phyloP scores from a whole-genome alignment of 2,888 invertebrate species.

The Galerucella calmariensis region DNA sequence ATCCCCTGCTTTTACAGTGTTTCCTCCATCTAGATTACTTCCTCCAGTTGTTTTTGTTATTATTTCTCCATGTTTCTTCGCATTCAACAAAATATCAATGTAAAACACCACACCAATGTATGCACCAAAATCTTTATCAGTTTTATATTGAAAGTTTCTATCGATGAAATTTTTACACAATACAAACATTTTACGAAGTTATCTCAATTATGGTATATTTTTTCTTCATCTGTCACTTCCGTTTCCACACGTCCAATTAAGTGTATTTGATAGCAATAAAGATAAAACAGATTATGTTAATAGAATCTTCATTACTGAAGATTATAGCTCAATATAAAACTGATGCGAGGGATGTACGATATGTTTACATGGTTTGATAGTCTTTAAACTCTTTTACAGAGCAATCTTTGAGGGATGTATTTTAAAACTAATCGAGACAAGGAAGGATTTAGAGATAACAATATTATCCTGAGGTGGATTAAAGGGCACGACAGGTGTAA shows the following conservation, averaged over 20 bases:
- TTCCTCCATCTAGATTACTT: too few relatives aligned
- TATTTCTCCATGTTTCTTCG: too few relatives aligned
- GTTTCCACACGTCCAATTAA: slow-evolving; percentile 17
- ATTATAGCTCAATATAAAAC: neutral
- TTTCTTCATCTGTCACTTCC: slow-evolving; percentile 2
- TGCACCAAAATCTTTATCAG: too few relatives aligned
- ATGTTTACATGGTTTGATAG: neutral
- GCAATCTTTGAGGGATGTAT: too few relatives aligned
- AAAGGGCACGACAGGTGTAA: too few relatives aligned
- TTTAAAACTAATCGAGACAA: too few relatives aligned
- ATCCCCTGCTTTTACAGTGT: too few relatives aligned
- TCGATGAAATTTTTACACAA: neutral
- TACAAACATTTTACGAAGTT: slow-evolving; percentile 7
- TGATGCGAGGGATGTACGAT: neutral
- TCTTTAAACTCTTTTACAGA: neutral
- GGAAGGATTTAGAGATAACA: too few relatives aligned
- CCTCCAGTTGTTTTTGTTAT: too few relatives aligned
- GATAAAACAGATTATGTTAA: slow-evolving; percentile 10
- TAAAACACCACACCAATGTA: too few relatives aligned
- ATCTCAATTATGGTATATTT: slow-evolving; percentile 4
- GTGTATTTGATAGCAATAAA: slow-evolving; percentile 17
- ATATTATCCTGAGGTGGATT: too few relatives aligned
- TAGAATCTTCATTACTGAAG: slow-evolving; percentile 11
- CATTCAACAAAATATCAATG: too few relatives aligned
- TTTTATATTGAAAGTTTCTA: neutral